Conservation (phyloP, 1,140 invertebrate genomes). For the Drosophila yakuba region DNA sequence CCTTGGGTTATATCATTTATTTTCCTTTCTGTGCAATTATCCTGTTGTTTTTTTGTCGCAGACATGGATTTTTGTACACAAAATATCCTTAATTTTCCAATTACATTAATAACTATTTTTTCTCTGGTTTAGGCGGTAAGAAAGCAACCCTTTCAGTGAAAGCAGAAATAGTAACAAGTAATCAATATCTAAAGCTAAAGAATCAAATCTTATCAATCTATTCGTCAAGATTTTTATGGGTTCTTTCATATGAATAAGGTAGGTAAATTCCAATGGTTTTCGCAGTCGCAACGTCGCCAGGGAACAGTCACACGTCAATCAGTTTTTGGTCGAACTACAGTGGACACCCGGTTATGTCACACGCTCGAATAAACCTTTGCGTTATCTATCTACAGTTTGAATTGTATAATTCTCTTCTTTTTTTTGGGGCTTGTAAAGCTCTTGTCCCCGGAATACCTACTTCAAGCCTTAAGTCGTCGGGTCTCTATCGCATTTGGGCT, state of each 20-base stretch:
- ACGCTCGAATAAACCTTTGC: slow-evolving; percentile 9
- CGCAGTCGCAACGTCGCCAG: slow-evolving; percentile 61
- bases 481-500: slow-evolving; percentile 33
- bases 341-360: slow-evolving; percentile 36
- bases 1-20: slow-evolving; percentile 6
- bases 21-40: background rate
- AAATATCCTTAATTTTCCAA: slow-evolving; percentile 54
- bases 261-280: background rate
- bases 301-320: slow-evolving; percentile 53
- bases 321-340: slow-evolving; percentile 13
- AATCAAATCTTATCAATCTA: slow-evolving; percentile 23
- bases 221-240: slow-evolving; percentile 13
- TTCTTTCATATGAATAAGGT: background rate
- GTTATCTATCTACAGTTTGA: slow-evolving; percentile 34
- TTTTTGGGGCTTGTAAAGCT: slow-evolving; percentile 28
- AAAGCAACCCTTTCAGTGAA: no score
- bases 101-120: slow-evolving; percentile 12
- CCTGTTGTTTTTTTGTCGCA: slow-evolving; percentile 14
- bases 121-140: background rate
- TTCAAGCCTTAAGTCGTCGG: slow-evolving; percentile 41
- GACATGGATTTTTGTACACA: slow-evolving; percentile 1
- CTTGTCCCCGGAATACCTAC: slow-evolving; percentile 42
- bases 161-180: no score
- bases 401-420: slow-evolving; percentile 20
- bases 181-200: background rate